Conservation (phyloP, 2,888 invertebrate species). For the Cepaea hortensis region DNA sequence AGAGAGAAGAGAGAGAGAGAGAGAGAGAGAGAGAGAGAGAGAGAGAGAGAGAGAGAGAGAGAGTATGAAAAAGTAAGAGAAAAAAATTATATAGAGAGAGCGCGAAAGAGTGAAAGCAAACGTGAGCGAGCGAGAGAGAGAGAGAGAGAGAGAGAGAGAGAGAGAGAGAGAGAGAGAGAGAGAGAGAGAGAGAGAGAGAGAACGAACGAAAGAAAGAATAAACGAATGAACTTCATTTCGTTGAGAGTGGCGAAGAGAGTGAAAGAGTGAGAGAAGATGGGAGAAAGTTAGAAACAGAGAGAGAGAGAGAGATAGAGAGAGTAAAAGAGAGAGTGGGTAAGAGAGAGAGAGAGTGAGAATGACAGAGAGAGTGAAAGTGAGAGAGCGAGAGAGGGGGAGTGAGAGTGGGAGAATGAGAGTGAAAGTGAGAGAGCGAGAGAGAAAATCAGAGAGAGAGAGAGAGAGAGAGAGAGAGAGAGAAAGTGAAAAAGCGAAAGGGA, state of each 20-base stretch:
- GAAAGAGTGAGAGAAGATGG: slow-evolving; percentile 46
- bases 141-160: slow-evolving; percentile 46
- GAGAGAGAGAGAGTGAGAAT: slow-evolving; percentile 47
- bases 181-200: slow-evolving; percentile 45
- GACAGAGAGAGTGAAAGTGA: slow-evolving; percentile 41
- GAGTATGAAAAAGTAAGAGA: too few relatives aligned
- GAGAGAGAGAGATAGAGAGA: not conserved
- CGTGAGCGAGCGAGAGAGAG: not conserved
- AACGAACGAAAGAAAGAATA: slow-evolving; percentile 21
- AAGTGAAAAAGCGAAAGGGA: slow-evolving; percentile 23
- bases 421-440: slow-evolving; percentile 48
- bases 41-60: not conserved
- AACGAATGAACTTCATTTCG: too few relatives aligned
- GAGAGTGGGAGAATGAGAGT: not conserved
- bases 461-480: slow-evolving; percentile 42
- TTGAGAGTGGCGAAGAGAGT: too few relatives aligned
- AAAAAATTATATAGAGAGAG: too few relatives aligned
- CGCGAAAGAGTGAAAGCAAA: too few relatives aligned
- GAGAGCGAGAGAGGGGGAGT: slow-evolving; percentile 34
- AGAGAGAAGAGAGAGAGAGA: slow-evolving; percentile 45
- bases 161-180: slow-evolving; percentile 49
- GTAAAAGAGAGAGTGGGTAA: slow-evolving; percentile 44
- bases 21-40: slow-evolving; percentile 31
- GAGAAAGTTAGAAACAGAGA: slow-evolving; percentile 31
- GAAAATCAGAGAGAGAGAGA: slow-evolving; percentile 45